Percentiles rank a stretch among this genome's conserved stretches.
phyloP scores from a whole-genome alignment of 2,797 vertebrate genomes.

The Amphiprion clarkii region DNA sequence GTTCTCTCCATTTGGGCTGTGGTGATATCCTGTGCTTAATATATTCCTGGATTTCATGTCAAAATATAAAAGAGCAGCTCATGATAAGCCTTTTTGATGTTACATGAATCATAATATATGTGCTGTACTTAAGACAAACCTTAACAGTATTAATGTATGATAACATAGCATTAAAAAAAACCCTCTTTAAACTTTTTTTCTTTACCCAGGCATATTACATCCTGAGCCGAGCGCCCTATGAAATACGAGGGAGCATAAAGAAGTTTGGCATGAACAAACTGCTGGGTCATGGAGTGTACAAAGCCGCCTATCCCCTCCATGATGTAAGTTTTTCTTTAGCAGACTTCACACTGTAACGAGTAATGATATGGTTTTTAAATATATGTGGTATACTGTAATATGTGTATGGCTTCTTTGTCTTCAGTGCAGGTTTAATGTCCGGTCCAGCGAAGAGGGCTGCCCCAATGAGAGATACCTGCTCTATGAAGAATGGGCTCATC shows the following conservation, averaged over 20 bases:
- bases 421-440: conserved; percentile 88
- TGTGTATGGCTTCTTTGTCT: conserved; percentile 1
- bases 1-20: neutral
- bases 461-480: conserved; percentile 91
- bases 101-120: neutral
- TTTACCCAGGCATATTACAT: conserved; percentile 90
- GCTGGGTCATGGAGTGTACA: conserved; percentile 91
- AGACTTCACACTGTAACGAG: neutral
- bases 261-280: conserved; percentile 95
- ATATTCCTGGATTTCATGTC: neutral
- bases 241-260: conserved; percentile 83
- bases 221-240: conserved; percentile 90
- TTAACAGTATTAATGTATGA: neutral
- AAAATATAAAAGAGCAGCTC: neutral
- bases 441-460: conserved; percentile 83
- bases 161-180: neutral
- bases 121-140: neutral
- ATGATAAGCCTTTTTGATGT: neutral
- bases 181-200: neutral
- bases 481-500: conserved; percentile 93
- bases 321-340: conserved; percentile 85
- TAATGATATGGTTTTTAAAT: neutral
- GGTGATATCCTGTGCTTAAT: neutral
- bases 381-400: neutral
- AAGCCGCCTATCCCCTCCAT: conserved; percentile 94